Evolutionary conservation across 1,140 invertebrate species (phyloP).

Genomic region (Camponotus floridanus): DNA sequence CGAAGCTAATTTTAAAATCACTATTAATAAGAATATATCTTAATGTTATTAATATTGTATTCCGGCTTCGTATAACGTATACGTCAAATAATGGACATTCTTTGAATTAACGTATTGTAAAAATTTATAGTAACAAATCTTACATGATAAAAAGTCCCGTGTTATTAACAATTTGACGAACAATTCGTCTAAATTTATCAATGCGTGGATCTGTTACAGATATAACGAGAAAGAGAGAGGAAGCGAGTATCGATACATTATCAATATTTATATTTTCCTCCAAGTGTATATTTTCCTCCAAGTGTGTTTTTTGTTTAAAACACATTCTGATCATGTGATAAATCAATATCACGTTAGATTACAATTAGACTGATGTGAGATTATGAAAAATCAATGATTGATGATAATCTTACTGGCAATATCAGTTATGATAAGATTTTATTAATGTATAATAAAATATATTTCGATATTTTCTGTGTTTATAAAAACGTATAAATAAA

Average conservation of each 20-base stretch:
- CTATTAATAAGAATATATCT: background rate
- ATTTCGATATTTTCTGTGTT: background rate
- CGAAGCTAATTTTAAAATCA: background rate
- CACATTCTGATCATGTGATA: background rate
- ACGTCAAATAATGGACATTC: background rate
- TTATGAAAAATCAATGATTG: background rate
- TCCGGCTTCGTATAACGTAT: no score
- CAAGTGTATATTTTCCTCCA: background rate
- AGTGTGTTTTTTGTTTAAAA: background rate
- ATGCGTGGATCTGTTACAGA: background rate
- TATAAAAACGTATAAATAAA: background rate
- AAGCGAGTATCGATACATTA: background rate
- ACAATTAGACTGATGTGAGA: background rate
- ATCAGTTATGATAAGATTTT: background rate
- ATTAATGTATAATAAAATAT: background rate
- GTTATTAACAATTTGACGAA: background rate
- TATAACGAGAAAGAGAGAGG: no score
- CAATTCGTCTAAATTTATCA: background rate
- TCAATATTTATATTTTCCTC: background rate
- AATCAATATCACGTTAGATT: conserved; percentile 3
- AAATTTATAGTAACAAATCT: background rate
- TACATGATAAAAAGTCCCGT: background rate
- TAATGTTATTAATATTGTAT: background rate
- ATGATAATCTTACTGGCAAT: background rate
- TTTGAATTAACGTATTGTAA: background rate